Conservation (phyloP, 2,797 vertebrate genomes). For the Triplophysa bombifrons region DNA sequence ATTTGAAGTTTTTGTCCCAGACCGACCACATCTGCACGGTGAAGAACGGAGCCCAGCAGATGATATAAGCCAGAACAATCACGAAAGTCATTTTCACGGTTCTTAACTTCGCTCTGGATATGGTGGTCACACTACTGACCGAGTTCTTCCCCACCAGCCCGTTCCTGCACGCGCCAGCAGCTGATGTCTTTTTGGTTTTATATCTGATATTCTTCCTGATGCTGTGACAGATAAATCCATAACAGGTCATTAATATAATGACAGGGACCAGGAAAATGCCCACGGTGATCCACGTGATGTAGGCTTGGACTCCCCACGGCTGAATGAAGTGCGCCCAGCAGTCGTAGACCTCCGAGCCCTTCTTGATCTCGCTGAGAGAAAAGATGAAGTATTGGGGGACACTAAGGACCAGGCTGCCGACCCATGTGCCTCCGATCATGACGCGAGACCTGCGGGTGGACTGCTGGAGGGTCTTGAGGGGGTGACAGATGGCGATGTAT, state of each 20-base stretch:
- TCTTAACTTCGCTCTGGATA: constrained; percentile 93
- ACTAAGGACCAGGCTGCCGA: constrained; percentile 89
- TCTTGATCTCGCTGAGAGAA: constrained; percentile 88
- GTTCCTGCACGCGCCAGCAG: constrained; percentile 61
- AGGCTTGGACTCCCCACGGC: constrained; percentile 88
- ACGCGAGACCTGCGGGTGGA: constrained; percentile 86
- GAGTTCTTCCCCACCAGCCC: constrained; percentile 81
- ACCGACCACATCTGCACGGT: constrained; percentile 96
- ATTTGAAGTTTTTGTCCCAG: constrained; percentile 86
- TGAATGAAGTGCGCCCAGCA: constrained; percentile 93
- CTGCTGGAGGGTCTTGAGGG: constrained; percentile 92
- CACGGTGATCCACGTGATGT: constrained; percentile 93
- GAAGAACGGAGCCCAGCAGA: constrained; percentile 97
- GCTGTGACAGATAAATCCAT: constrained; percentile 92
- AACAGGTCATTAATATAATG: constrained; percentile 83
- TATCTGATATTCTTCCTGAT: constrained; percentile 89
- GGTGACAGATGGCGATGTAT: constrained; percentile 97
- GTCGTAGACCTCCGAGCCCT: constrained; percentile 85
- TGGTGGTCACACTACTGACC: constrained; percentile 87
- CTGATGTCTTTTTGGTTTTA: constrained; percentile 74
- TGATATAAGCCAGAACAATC: constrained; percentile 90
- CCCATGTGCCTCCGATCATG: constrained; percentile 92
- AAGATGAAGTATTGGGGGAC: constrained; percentile 94
- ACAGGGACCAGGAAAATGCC: constrained; percentile 91
- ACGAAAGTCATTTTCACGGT: constrained; percentile 98